Evolutionary conservation across 2,113 vertebrate species (phyloP).

Genomic region (Columba livia): DNA sequence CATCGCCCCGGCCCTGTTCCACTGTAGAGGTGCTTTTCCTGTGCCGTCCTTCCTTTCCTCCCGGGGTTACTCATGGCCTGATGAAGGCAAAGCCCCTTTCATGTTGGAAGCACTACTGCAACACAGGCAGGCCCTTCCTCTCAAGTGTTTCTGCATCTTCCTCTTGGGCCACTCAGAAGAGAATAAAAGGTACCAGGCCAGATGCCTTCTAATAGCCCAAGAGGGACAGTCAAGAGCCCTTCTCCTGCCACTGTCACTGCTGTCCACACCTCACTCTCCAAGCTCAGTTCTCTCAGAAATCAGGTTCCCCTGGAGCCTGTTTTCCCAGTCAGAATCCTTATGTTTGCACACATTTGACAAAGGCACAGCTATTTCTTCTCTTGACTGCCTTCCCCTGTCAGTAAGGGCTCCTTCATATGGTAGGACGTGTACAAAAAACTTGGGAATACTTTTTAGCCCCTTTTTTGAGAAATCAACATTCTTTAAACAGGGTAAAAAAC

Average conservation of each 20-base stretch:
- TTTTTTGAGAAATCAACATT: background rate
- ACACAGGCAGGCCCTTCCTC: background rate
- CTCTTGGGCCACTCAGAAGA: background rate
- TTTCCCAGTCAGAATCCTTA: background rate
- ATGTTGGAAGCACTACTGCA: background rate
- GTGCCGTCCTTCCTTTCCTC: background rate
- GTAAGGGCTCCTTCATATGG: background rate
- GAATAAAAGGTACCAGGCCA: background rate
- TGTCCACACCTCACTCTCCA: background rate
- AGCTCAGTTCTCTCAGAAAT: background rate
- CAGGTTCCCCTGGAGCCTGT: background rate
- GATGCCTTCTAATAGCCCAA: background rate
- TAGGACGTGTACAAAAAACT: background rate
- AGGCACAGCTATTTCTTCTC: background rate
- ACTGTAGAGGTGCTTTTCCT: background rate
- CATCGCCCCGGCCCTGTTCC: accelerated
- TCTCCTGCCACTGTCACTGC: background rate
- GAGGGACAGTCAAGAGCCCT: background rate
- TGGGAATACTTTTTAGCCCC: background rate
- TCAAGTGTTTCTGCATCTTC: background rate
- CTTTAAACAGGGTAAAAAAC: background rate
- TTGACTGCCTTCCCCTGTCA: background rate
- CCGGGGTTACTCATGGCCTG: background rate
- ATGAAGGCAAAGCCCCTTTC: background rate
- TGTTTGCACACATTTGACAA: background rate